phyloP scores from a whole-genome alignment of 2,888 invertebrate genomes.

The Tetragnatha montana region DNA sequence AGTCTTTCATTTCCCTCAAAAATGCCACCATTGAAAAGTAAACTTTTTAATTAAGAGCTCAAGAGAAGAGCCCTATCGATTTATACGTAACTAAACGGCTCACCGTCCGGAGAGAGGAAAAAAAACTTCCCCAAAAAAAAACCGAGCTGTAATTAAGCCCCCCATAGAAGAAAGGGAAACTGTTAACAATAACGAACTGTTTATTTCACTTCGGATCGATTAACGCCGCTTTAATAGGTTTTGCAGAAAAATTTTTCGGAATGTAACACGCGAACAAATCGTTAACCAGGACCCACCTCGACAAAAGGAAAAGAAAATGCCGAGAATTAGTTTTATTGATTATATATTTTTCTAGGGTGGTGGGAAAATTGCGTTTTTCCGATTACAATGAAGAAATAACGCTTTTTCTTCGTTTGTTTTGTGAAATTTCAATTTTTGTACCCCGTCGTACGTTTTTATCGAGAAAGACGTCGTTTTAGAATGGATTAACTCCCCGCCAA shows the following conservation, averaged over 20 bases:
- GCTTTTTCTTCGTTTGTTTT: slow-evolving; percentile 13
- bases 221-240: neutral
- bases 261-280: slow-evolving; percentile 20
- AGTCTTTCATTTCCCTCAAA: too few relatives aligned
- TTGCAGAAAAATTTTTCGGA: slow-evolving; percentile 10
- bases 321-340: slow-evolving; percentile 34
- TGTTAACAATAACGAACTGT: slow-evolving; percentile 12
- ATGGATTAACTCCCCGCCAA: slow-evolving; percentile 4
- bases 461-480: neutral
- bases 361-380: slow-evolving; percentile 22
- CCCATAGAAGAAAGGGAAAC: neutral
- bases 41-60: too few relatives aligned
- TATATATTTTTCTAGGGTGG: neutral
- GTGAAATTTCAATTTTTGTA: neutral
- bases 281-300: neutral
- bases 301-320: neutral
- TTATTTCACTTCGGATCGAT: slow-evolving; percentile 15
- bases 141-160: neutral
- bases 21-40: too few relatives aligned
- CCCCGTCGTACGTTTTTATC: neutral
- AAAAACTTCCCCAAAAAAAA: neutral
- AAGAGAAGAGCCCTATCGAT: neutral
- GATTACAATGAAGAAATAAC: slow-evolving; percentile 1
- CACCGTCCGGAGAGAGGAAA: neutral
- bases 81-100: neutral